Evolutionary conservation across 2,888 invertebrate genomes (phyloP).

Genomic region (Dyspetes luteomarginatus): DNA sequence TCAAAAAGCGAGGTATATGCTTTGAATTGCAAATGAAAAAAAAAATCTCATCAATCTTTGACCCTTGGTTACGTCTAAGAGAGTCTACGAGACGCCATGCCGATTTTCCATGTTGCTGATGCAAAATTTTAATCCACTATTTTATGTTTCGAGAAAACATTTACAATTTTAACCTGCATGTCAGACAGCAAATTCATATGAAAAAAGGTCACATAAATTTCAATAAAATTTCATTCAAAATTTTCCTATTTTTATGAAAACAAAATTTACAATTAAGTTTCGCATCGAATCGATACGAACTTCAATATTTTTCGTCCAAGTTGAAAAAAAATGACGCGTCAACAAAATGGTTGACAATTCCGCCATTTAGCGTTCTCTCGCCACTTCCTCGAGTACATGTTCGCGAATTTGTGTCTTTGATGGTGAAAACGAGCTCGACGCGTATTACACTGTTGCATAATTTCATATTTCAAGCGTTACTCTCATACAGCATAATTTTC

Average conservation of each 20-base stretch:
- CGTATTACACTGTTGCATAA: slow-evolving; percentile 15
- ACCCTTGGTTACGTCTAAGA: neutral
- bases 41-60: slow-evolving; percentile 10
- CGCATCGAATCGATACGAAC: neutral
- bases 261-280: neutral
- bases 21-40: neutral
- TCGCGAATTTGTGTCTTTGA: neutral
- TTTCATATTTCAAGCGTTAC: slow-evolving; percentile 18
- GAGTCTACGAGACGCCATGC: neutral
- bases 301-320: neutral
- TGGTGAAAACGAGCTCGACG: neutral
- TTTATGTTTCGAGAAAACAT: too few relatives aligned
- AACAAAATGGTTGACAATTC: neutral
- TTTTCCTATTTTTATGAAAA: too few relatives aligned
- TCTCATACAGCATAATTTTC: neutral
- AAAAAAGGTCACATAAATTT: too few relatives aligned
- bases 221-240: too few relatives aligned
- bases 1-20: neutral
- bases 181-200: too few relatives aligned
- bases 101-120: too few relatives aligned
- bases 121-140: too few relatives aligned
- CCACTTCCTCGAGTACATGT: neutral
- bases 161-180: too few relatives aligned
- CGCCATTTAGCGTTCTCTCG: neutral
- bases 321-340: neutral